Percentiles rank a stretch among this genome's conserved stretches.
These are phyloP conservation scores for Drosophila bocqueti DNA, from an alignment of 1,140 invertebrate genomes.

Conservation along the genomic window DNA sequence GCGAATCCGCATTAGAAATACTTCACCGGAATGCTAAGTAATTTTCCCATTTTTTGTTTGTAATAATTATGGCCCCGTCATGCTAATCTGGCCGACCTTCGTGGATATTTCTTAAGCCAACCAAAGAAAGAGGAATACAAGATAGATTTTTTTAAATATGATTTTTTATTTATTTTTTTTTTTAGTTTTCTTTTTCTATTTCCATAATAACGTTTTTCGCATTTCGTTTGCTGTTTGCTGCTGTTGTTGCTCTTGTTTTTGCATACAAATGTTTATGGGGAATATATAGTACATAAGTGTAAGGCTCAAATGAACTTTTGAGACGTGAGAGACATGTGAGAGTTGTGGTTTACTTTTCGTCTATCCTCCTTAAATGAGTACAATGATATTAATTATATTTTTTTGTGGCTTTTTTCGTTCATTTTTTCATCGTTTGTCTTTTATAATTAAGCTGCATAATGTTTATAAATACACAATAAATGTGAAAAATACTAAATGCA, in stretches of 20 bases:
- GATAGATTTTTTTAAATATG: slow-evolving; percentile 63
- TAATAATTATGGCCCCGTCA: slow-evolving; percentile 42
- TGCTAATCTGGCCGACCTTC: slow-evolving; percentile 62
- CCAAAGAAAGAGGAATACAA: slow-evolving; percentile 10
- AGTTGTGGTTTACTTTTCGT: slow-evolving; percentile 47
- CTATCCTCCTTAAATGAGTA: slow-evolving; percentile 48
- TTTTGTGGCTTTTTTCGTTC: slow-evolving; percentile 54
- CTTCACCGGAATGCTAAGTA: slow-evolving; percentile 53
- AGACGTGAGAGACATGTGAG: slow-evolving; percentile 82
- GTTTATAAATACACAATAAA: slow-evolving; percentile 83
- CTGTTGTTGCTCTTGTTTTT: slow-evolving; percentile 36
- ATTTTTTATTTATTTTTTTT: slow-evolving; percentile 79
- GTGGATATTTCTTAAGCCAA: slow-evolving; percentile 5
- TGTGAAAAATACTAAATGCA: slow-evolving; percentile 84
- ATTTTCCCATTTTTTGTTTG: slow-evolving; percentile 26
- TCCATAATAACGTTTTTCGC: slow-evolving; percentile 76
- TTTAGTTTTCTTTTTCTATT: slow-evolving; percentile 72
- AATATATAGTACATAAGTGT: slow-evolving; percentile 61
- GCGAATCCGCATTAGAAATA: slow-evolving; percentile 56
- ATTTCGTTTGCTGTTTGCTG: slow-evolving; percentile 69
- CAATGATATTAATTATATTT: slow-evolving; percentile 47
- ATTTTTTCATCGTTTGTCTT: slow-evolving; percentile 57
- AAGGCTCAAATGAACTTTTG: slow-evolving; percentile 67
- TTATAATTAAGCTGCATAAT: slow-evolving; percentile 83
- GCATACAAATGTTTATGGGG: slow-evolving; percentile 65